phyloP scores from a whole-genome alignment of 1,140 invertebrate species.

The Xylocopa sonorina region DNA sequence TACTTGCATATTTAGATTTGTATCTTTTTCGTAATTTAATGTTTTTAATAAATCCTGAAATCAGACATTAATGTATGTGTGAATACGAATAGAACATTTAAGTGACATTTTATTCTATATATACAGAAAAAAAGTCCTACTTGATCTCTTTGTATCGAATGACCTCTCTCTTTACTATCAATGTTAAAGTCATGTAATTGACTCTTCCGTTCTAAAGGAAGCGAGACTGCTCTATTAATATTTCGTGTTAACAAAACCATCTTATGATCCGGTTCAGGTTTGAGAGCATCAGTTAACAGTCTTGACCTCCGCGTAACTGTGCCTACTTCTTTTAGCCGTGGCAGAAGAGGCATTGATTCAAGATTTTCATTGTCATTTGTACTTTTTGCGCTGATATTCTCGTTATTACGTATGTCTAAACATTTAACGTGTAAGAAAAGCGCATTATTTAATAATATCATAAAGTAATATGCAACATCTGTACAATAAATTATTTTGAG shows the following conservation, averaged over 20 bases:
- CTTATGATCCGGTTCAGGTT: conserved; percentile 69
- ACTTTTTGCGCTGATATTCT: conserved; percentile 54
- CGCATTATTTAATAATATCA: background rate
- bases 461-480: background rate
- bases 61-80: conserved; percentile 11
- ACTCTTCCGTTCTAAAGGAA: conserved; percentile 74
- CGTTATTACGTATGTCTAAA: conserved; percentile 30
- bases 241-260: conserved; percentile 60
- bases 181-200: conserved; percentile 62
- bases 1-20: conserved; percentile 49
- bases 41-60: conserved; percentile 67
- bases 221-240: conserved; percentile 74
- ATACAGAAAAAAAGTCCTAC: conserved; percentile 7
- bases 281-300: conserved; percentile 62
- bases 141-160: conserved; percentile 75
- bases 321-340: conserved; percentile 66
- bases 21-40: conserved; percentile 61
- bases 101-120: background rate
- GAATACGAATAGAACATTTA: background rate
- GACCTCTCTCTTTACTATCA: conserved; percentile 73
- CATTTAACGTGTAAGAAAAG: background rate
- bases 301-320: conserved; percentile 71
- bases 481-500: no score
- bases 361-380: conserved; percentile 58
- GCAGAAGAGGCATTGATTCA: conserved; percentile 68